Conservation (phyloP, 1,140 invertebrate genomes). For the Pachypeltis micranthus region DNA sequence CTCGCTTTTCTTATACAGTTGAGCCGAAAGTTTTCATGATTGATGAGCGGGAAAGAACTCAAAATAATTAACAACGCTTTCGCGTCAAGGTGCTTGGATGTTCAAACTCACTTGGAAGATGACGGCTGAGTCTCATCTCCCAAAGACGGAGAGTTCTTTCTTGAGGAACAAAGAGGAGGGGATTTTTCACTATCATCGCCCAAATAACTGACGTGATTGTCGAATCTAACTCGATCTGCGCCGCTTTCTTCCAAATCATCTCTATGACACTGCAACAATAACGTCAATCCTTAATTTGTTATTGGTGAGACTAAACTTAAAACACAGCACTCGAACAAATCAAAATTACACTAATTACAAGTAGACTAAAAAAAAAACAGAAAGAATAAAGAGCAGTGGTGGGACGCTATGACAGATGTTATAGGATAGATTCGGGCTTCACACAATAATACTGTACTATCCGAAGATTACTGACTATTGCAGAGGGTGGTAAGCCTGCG, state of each 20-base stretch:
- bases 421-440: neutral
- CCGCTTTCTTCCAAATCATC: constrained; percentile 40
- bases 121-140: neutral
- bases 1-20: neutral
- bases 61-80: neutral
- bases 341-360: neutral
- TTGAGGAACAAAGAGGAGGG: neutral
- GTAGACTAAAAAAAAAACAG: neutral
- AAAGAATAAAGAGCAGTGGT: neutral
- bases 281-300: neutral
- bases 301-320: neutral
- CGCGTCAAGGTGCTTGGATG: neutral
- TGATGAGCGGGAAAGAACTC: neutral
- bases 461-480: too few relatives aligned
- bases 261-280: constrained; percentile 4
- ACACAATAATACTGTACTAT: too few relatives aligned
- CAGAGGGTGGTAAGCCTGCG: too few relatives aligned
- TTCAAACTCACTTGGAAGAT: neutral
- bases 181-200: constrained; percentile 12
- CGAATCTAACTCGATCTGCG: constrained; percentile 35
- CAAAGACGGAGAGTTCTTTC: neutral
- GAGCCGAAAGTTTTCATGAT: neutral
- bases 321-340: neutral
- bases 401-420: neutral
- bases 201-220: constrained; percentile 35